These are phyloP conservation scores for Lepilemur ruficaudatus DNA, from an alignment of 2,797 vertebrate genomes.

Conservation along the genomic window DNA sequence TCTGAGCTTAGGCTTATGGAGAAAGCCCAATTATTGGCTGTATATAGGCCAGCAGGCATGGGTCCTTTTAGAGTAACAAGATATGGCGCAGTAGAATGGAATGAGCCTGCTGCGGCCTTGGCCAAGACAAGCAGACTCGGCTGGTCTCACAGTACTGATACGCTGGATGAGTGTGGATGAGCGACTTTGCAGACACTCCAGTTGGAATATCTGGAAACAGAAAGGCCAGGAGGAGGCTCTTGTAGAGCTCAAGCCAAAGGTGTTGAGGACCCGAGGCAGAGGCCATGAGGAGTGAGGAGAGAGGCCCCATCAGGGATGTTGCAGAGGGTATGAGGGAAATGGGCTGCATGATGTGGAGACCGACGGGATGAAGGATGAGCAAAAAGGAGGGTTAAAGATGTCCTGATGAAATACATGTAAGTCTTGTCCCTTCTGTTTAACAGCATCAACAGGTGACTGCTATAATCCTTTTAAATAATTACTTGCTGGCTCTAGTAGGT, in stretches of 20 bases:
- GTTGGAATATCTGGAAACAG: not conserved
- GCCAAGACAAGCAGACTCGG: not conserved
- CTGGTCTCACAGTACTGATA: not conserved
- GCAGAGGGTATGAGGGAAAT: not conserved
- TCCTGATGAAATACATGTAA: not conserved
- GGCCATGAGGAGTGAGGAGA: not conserved
- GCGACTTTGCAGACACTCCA: not conserved
- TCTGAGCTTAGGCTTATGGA: not conserved
- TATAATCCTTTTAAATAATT: not conserved
- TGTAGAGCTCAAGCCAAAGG: not conserved
- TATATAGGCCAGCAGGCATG: not conserved
- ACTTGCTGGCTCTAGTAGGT: not conserved
- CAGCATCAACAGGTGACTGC: not conserved
- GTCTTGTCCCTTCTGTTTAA: not conserved
- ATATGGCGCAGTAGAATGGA: not conserved
- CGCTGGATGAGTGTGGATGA: not conserved
- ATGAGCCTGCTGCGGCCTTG: not conserved
- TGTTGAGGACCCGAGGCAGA: not conserved
- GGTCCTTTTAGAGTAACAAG: not conserved
- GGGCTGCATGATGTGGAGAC: not conserved
- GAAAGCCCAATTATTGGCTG: not conserved
- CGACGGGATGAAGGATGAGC: not conserved
- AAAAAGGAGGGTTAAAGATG: not conserved
- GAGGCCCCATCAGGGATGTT: fast-evolving
- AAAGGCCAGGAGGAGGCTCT: not conserved